Evolutionary conservation across 2,888 invertebrate genomes (phyloP), one percentile per base, ranked within the genome.

Genomic region (Eucera pruinosa): DNA sequence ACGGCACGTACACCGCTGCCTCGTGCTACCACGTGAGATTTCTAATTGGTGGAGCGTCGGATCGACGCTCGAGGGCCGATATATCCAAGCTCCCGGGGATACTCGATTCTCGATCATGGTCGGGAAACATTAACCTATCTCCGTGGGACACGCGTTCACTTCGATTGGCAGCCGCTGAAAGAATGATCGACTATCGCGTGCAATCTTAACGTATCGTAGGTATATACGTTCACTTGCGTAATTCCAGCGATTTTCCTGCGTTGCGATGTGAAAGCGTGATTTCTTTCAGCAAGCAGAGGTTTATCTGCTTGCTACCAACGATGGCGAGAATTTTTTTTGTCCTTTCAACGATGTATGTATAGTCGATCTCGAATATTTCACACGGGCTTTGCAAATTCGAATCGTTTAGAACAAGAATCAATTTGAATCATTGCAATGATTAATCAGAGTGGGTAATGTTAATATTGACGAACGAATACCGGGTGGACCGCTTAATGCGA

Each of bases 31-130:
- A 66, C 65, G 70, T 39, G 68, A 78, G 78, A 80, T 78, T 85
- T 81, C 82, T 87, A 83, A 87, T 85, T 86, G 82, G 75, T 73
- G 73, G 78, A 84, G 83, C 78, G 79, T 79, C 69, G 78, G 65
- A 83, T 84, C 83, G 67, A 75, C 62, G 61, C 75, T 67, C 76
- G 70, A 83, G 73, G 69, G 66, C 50, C 43, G 62, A 69, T 82
- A 57, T 64, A 36, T 36, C 41, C 41, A 43, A 25, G 50, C 4
- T 25, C 52, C 48, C 65, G 58, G 30, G 62, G 62, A 78, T 64
- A 68, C 73, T 50, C 71, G 64, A 76, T 70, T 75, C 62, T 47
- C 47, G 65, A 68, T 78, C 60, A 11, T 20, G 64, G 70, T 78
- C 67, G 60, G 47, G 48, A 15, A 71, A 55, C 58, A 33, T 78